These are phyloP conservation scores for Gandaritis pyraliata DNA, from an alignment of 2,888 invertebrate genomes.

Conservation along the genomic window DNA sequence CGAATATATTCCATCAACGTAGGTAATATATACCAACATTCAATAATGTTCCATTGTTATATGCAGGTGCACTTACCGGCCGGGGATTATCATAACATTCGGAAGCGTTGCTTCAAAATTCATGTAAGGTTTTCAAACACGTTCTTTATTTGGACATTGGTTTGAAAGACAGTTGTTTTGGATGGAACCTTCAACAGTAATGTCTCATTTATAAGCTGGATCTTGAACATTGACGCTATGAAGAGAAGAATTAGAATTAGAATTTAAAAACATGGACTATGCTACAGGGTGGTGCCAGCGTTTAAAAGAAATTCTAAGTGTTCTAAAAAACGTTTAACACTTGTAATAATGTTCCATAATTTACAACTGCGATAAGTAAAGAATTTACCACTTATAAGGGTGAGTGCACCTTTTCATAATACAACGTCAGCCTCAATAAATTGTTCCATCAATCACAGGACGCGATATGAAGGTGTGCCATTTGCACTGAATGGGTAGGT, in stretches of 20 bases:
- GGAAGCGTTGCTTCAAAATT: conserved; percentile 31
- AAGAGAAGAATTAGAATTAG: no score
- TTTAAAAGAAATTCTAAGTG: no score
- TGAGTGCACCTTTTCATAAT: conserved; percentile 11
- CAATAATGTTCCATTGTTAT: conserved; percentile 65
- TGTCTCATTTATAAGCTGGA: not conserved
- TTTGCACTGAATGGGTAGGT: conserved; percentile 57
- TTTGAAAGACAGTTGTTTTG: conserved; percentile 1
- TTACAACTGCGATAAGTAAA: no score
- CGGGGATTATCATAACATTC: conserved; percentile 41
- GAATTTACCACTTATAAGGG: no score
- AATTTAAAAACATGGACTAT: no score
- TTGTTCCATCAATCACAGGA: conserved; percentile 66
- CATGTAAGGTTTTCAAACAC: conserved; percentile 30
- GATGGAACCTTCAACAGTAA: not conserved
- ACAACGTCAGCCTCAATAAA: conserved; percentile 46
- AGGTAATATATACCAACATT: conserved; percentile 53
- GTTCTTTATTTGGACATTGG: conserved; percentile 8
- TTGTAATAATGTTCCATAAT: no score
- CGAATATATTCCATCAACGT: conserved; percentile 61
- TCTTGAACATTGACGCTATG: no score
- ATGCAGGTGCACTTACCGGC: conserved; percentile 61
- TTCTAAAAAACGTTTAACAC: no score
- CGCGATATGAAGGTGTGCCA: conserved; percentile 55
- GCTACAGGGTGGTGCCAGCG: no score